These are phyloP conservation scores for Coregonus suidteri DNA, from an alignment of 2,797 vertebrate genomes.

Conservation along the genomic window DNA sequence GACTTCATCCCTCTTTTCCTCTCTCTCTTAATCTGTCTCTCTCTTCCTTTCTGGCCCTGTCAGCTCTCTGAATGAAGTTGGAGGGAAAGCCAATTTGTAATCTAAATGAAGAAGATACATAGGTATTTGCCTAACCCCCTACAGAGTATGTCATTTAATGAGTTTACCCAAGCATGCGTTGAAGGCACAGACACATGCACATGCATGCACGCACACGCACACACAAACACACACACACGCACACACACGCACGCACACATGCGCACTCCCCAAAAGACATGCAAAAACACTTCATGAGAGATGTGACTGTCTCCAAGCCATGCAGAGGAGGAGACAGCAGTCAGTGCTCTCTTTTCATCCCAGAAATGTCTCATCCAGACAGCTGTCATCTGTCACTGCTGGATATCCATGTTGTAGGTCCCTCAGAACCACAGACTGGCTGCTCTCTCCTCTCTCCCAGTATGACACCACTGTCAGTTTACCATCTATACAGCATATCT, in stretches of 20 bases:
- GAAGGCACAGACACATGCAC: not conserved
- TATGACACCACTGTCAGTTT: not conserved
- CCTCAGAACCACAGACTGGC: not conserved
- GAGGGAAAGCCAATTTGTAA: not conserved
- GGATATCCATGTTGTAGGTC: not conserved
- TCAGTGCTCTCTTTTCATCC: not conserved
- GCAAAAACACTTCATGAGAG: constrained; percentile 1
- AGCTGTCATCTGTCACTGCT: not conserved
- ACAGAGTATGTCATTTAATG: not conserved
- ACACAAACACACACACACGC: not conserved
- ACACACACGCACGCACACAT: too few relatives aligned
- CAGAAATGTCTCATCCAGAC: not conserved
- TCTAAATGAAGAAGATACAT: constrained; percentile 3
- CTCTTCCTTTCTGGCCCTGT: not conserved
- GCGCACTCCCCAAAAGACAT: not conserved
- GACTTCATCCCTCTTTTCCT: not conserved
- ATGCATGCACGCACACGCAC: constrained; percentile 9
- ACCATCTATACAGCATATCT: not conserved
- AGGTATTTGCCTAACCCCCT: not conserved
- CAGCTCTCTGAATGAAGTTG: not conserved
- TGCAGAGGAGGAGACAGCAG: not conserved
- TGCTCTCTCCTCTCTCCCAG: not conserved
- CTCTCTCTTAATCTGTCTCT: not conserved
- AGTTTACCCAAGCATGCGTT: not conserved
- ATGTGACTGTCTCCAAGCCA: not conserved